Base-by-base conservation (phyloP, 2,113 vertebrate species). In the Clarias gariepinus region DNA sequence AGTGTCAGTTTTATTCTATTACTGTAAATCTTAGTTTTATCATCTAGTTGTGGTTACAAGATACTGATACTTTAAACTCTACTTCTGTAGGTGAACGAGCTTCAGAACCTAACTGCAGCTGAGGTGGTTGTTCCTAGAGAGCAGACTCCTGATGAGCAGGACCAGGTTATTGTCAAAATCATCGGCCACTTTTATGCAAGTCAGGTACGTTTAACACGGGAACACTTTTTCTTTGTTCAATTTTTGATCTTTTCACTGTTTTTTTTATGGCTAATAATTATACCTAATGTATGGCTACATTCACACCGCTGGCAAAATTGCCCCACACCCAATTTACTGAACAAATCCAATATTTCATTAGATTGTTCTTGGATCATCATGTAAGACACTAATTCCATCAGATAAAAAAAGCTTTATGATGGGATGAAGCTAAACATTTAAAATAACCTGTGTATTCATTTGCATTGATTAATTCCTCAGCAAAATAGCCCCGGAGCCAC, bases 131-230 rank as follows among this genome's bases (percentile, higher is more conserved):
- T 99, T 41, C 98, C 98, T 0, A 93, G 97, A 90, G 97, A 99
- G 53, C 97, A 98, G 94, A 97, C 96, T 0, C 97, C 98, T 0
- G 98, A 98, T 21, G 97, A 99, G 92, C 97, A 98, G 0, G 97
- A 98, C 90, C 97, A 98, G 92, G 97, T 98, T 91, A 96, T 98
- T 0, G 97, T 99, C 82, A 98, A 98, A 94, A 99, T 99, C 94
- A 98, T 97, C 0, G 98, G 98, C 91, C 98, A 99, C 92, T 99
- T 99, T 95, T 99, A 98, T 3, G 97, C 98, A 91, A 99, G 97
- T 93, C 98, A 98, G 97, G 98, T 98, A 93, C 60, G 89, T 81
- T 3, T 64, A 10, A 52, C 13, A 12, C 55, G 12, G 33, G 13
- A 61, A 19, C 15, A 28, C 61, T 21, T 68, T 82, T 53, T 82